Conservation (phyloP, 2,113 vertebrate genomes). For the Rhabdornis inornatus region DNA sequence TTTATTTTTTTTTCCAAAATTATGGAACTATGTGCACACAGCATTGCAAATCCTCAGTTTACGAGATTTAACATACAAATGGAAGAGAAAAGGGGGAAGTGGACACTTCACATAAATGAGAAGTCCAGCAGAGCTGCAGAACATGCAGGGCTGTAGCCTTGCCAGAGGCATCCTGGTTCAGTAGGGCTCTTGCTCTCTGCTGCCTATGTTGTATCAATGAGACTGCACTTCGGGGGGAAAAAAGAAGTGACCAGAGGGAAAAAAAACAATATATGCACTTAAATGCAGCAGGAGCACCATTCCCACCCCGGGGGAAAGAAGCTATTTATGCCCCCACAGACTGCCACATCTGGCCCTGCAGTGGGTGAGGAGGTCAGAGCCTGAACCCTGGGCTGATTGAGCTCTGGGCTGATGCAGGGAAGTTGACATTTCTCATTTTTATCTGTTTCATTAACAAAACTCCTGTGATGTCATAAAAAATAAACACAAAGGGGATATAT, state of each 20-base stretch:
- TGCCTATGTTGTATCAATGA: background rate
- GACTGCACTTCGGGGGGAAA: background rate
- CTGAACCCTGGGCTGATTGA: background rate
- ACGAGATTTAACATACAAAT: background rate
- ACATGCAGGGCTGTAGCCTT: accelerated
- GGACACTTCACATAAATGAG: accelerated
- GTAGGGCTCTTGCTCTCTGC: background rate
- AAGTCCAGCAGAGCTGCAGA: background rate
- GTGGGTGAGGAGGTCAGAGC: background rate
- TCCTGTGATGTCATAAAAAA: background rate
- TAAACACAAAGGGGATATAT: background rate
- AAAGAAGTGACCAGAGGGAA: background rate
- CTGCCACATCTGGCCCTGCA: background rate
- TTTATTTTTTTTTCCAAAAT: background rate
- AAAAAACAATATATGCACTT: background rate
- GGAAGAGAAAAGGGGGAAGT: background rate
- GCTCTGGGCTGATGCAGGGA: background rate
- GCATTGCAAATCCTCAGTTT: background rate
- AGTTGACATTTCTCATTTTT: background rate
- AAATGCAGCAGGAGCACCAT: background rate
- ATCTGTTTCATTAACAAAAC: background rate
- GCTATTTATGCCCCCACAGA: background rate
- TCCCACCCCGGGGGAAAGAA: background rate
- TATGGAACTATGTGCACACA: background rate
- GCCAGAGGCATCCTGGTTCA: background rate